Base-by-base conservation (phyloP, 2,113 vertebrate species). In the Acrocephalus kingi region DNA sequence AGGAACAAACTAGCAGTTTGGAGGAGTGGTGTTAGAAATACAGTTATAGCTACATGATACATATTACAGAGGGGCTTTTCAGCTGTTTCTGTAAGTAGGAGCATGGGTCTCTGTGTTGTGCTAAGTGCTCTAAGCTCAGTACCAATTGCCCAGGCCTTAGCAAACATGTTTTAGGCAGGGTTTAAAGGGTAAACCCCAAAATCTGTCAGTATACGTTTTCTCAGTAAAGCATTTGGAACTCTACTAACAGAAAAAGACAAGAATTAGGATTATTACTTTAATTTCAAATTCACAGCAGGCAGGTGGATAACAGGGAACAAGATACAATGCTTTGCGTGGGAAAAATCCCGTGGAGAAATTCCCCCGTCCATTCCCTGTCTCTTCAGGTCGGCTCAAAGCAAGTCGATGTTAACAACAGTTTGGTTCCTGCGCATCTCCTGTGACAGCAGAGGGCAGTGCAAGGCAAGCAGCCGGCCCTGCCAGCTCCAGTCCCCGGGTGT, bases 401-500 rank as follows among this genome's bases (percentile, higher is more conserved):
- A 6, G 1, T 1, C 6, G 10, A 0, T 1, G 3, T 24, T 75
- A 3, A 1, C 33, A 5, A 1, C 6, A 3, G 10, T 19, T 14
- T 8, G 19, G 25, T 9, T 13, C 2, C 2, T 27, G 48, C 59
- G 7, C 58, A 1, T 46, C 56, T 62, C 1, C 46, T 0, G 69
- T 7, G 82, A 17, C 96, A 91, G 92, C 84, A 97, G 96, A 95
- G 93, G 95, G 97, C 97, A 84, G 51, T 94, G 92, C 72, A 63
- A 55, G 6, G 77, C 90, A 71, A 80, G 90, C 58, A 46, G 73
- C 85, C 12, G 17, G 75, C 25, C 3, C 43, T 21, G 75, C 19
- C 54, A 2, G 52, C 62, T 3, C 33, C 61, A 3, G 31, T 43
- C 37, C 66, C 66, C 8, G 4, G 1, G 2, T 37, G 58, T 31